Base-by-base conservation (phyloP, 2,888 invertebrate genomes). In the Adelognathus sp. region DNA sequence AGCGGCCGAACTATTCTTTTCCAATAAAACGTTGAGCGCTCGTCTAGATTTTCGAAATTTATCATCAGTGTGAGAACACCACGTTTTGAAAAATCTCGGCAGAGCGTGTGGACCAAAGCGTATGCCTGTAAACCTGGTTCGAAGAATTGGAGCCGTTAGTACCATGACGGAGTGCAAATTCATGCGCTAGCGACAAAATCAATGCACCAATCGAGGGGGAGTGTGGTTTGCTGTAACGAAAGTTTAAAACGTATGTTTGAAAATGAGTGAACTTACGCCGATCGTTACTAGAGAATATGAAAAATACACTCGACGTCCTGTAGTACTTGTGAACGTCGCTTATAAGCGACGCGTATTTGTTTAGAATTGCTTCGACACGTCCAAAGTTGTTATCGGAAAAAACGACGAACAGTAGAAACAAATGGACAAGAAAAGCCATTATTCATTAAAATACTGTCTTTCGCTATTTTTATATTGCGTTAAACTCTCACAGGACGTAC, bases 281-380 rank as follows among this genome's bases (percentile, higher is more conserved):
- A 44, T 52, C 50, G 18, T 54, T 61, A 7, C 27, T 36, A 2
- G 84, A 75, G 14, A 64, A 73, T 14, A 85, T 66, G 29, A 87
- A 82, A 50, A 83, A 76, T 41, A 87, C 72, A 56, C 85, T 83
- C 1, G 84, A 82, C 4, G 86, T 81, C 39, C 41, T 33, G 44
- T 85, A 87, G 74, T 81, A 75, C 2, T 74, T 71, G 50, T 82
- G 81, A 36, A 87, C 78, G 3, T 85, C 82, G 14, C 33, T 36
- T 27, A 77, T 66, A 29, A 79, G 29, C 0, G 78, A 46, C 6
- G 31, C n/a, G 61, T 79, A 79, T 71, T 44, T 74, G 14, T 24
- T 18, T 11, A 74, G 44, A 54, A 44, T 3, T n/a, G 52, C 60
- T 24, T 71, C 27, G 11, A 46, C 46, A 16, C 41, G 9, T 14